Base-by-base conservation (phyloP, 2,797 vertebrate species). In the Lemur catta region DNA sequence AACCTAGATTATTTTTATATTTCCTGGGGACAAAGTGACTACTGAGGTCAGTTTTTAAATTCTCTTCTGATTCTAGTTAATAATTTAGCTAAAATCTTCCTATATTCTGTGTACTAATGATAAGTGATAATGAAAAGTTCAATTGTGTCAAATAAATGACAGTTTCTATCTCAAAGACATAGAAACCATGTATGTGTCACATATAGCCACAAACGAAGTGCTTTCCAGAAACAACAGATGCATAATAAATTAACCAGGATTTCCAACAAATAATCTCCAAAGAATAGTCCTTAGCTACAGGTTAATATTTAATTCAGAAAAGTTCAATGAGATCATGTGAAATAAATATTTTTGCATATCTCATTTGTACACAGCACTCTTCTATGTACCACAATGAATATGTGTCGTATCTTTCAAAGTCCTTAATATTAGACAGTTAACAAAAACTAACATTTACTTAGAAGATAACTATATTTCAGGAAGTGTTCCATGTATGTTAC, bases 11-110 rank as follows among this genome's bases (percentile, higher is more conserved):
- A 57, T 52, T 71, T 95, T 48, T 28, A 11, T 26, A 52, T 65
- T 91, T 92, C 14, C 41, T 76, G 22, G 26, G 0, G 4, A 48
- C 18, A 89, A 84, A 89, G 63, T 63, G 30, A 87, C 75, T 79
- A 92, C 24, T 65, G 75, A 84, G 76, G 35, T 43, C 15, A 76
- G 2, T 59, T 95, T 91, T 92, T 71, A 59, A 75, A 35, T 59
- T 52, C 96, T 91, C 50, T 78, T 74, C 41, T 95, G 22, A 85
- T 92, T 86, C 20, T n/a, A 88, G 5, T 82, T 82, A 71, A 67
- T 61, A 85, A 46, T 96, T 84, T 89, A 50, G 41, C 55, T 85
- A 52, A 93, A 72, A 7, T 38, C 11, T 50, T 76, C 33, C 30
- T 95, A 35, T 71, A 79, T 38, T 89, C 46, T 91, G n/a, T 43